A percentile compares a stretch with the other conserved stretches of the same genome.
Conservation (phyloP, 2,888 invertebrate species). For the Augiades crinisus region DNA sequence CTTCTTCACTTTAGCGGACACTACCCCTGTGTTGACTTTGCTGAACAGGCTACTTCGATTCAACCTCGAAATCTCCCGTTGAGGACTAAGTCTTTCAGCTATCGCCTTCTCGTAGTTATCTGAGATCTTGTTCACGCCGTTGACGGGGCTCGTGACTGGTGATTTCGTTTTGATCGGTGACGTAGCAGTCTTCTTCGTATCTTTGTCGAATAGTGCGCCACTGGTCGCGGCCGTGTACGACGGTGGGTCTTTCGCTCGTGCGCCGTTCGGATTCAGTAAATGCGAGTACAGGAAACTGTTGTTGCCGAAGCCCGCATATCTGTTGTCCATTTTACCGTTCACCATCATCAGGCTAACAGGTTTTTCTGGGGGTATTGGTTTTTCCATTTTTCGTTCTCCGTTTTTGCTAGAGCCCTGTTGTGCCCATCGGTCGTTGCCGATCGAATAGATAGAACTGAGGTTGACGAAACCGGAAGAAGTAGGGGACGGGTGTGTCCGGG, state of each 20-base stretch:
- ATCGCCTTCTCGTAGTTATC: constrained; percentile 75
- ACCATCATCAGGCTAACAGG: constrained; percentile 76
- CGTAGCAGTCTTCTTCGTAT: constrained; percentile 41
- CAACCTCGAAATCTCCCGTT: constrained; percentile 54
- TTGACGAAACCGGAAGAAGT: constrained; percentile 59
- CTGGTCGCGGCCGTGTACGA: constrained; percentile 64
- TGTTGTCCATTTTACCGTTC: constrained; percentile 69
- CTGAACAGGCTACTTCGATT: constrained; percentile 68
- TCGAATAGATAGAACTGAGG: constrained; percentile 72
- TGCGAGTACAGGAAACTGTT: constrained; percentile 76
- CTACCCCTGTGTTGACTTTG: constrained; percentile 70
- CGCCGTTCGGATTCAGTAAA: constrained; percentile 51
- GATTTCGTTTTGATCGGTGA: constrained; percentile 56
- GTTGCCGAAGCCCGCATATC: constrained; percentile 64
- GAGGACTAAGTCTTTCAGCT: constrained; percentile 67
- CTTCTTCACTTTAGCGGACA: constrained; percentile 60
- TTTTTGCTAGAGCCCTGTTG: constrained; percentile 45
- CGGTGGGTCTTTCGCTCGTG: constrained; percentile 65
- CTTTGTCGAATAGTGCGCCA: constrained; percentile 54
- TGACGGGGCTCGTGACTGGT: constrained; percentile 61
- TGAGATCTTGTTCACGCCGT: constrained; percentile 73
- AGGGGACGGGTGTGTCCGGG: constrained; percentile 37
- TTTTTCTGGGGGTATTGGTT: constrained; percentile 73
- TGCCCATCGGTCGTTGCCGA: constrained; percentile 61
- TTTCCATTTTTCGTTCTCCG: constrained; percentile 62